Base-by-base conservation (phyloP, 2,113 vertebrate species). In the Sceloporus tristichus region DNA sequence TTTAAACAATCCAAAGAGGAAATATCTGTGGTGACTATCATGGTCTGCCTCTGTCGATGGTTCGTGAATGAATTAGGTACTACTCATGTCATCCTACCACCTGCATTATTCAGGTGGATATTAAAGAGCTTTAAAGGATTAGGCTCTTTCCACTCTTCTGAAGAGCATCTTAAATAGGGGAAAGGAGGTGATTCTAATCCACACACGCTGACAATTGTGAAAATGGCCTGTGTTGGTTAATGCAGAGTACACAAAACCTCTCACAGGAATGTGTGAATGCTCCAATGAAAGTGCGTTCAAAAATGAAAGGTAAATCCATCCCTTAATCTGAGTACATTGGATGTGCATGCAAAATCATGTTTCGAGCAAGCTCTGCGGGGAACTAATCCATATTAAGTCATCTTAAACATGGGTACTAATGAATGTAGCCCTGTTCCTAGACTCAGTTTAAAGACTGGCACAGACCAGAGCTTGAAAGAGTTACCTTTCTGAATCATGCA, bases 371-470 rank as follows among this genome's bases (percentile, higher is more conserved):
- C 10, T 6, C 62, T 48, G 25, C 54, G 76, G 65, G 71, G 71
- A 82, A 65, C 40, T 34, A 75, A 82, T 82, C 56, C 48, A 40
- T 53, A 76, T 53, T 14, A 87, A 66, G 27, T 48, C 40, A 62
- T 66, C 62, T 34, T 73, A 34, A 27, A 25, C 59, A 38, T 25
- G 38, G 80, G 71, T 62, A 40, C 8, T 70, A 82, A 75, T 87
- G 76, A 75, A 76, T 66, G 71, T 71, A 82, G 79, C 2, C 70
- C 27, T 18, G 42, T 4, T 76, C 42, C 40, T 82, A 9, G 70
- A 59, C 54, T 38, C 75, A 38, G 42, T 82, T 82, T 65, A 79
- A 42, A 85, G n/a, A 29, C 27, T 25, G 74, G 79, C 54, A 82
- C 73, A 87, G 8, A 76, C 19, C 48, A 48, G 48, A 48, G 48